Evolutionary conservation across 2,888 invertebrate species (phyloP), one percentile per base, ranked within the genome.

Genomic region (Drosophila aldrichi): DNA sequence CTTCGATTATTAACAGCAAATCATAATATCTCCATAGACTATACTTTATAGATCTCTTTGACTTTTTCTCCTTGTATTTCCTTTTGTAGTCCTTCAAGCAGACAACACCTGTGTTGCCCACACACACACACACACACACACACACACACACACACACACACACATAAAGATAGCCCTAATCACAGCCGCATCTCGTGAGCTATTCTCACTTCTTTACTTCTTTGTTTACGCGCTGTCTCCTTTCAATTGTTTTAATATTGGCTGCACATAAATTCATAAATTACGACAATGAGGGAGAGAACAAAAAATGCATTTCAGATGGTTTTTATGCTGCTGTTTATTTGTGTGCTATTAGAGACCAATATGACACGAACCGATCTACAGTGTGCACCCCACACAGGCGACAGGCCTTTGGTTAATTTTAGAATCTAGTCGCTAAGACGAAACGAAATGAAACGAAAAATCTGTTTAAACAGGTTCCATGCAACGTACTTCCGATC

Each of bases 381-480:
- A 29, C 16, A 16, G 36, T 38, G 36, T 7, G 6, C 68, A 63
- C 77, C 77, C 66, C 81, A 77, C 61, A 76, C 59, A 65, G 62
- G 32, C 55, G 64, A 36, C 59, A n/a, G n/a, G 46, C 52, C 52
- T 63, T 79, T 18, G 4, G 12, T 34, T 82, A 82, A 82, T 56
- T 85, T 64, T 82, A 82, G 82, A 88, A 85, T 55, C 66, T 10
- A 10, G 68, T 62, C 75, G 83, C 74, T 74, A 58, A 32, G 18
- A 32, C 18, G 18, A 25, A 46, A 58, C 58, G 60, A 64, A 56
- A 34, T 18, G 49, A 49, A 49, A 61, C 61, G 62, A 64, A 43
- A 36, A 82, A 78, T 72, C 78, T 61, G 66, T 67, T 67, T 70
- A 63, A 88, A 82, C 82, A 82, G 82, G 82, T 82, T 88, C 82